These are phyloP conservation scores for Leptopilina syphax DNA, from an alignment of 2,888 invertebrate species.

Conservation along the genomic window DNA sequence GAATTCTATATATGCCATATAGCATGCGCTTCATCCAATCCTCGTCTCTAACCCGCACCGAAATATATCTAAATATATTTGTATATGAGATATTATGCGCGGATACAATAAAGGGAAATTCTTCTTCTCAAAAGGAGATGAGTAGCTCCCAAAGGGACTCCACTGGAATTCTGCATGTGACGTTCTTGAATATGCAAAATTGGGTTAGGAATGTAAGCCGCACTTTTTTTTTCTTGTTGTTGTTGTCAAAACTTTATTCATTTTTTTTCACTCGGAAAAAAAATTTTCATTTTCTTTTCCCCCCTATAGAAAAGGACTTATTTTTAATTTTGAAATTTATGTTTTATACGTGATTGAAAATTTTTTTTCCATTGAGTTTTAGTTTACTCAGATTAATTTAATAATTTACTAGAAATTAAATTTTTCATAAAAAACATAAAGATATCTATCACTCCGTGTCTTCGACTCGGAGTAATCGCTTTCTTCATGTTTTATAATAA, in stretches of 20 bases:
- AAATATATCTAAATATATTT: constrained; percentile 49
- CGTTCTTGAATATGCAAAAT: constrained; percentile 18
- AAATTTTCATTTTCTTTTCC: neutral
- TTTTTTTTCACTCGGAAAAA: neutral
- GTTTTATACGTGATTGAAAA: no score
- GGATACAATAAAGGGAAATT: constrained; percentile 30
- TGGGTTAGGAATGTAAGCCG: neutral
- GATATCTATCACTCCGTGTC: no score
- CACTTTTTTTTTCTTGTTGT: neutral
- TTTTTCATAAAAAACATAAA: no score
- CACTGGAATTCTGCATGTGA: constrained; percentile 7
- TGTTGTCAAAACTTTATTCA: neutral
- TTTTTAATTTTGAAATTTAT: no score
- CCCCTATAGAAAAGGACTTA: no score
- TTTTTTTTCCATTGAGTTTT: no score
- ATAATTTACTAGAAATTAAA: no score
- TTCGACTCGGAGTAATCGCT: no score
- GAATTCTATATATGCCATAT: constrained; percentile 59
- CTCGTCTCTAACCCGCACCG: constrained; percentile 51
- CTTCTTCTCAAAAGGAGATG: neutral
- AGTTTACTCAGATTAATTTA: no score
- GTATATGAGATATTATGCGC: constrained; percentile 35
- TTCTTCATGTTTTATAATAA: no score
- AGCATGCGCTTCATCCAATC: constrained; percentile 46
- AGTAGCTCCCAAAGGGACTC: constrained; percentile 2